These are phyloP conservation scores for Parapsyche elsis DNA, from an alignment of 1,140 invertebrate genomes.

Conservation along the genomic window DNA sequence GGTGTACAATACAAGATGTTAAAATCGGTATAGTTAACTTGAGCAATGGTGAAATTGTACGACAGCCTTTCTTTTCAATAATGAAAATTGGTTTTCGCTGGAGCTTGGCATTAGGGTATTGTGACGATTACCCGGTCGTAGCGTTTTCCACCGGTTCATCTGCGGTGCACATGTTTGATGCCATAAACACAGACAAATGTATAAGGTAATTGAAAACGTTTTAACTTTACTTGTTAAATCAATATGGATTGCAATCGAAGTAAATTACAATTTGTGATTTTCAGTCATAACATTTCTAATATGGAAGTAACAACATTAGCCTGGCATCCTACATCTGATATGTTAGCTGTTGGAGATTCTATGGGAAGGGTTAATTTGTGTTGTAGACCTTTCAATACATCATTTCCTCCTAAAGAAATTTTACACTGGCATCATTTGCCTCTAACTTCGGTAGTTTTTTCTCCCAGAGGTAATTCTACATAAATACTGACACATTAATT, in stretches of 20 bases:
- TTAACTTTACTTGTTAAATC: neutral
- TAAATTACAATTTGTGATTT: constrained; percentile 6
- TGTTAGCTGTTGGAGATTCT: constrained; percentile 59
- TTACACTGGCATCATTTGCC: constrained; percentile 67
- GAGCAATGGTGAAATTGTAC: constrained; percentile 8
- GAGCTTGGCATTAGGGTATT: constrained; percentile 60
- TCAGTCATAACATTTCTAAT: constrained; percentile 39
- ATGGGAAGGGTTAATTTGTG: constrained; percentile 61
- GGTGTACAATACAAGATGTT: constrained; percentile 7
- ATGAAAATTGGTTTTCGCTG: constrained; percentile 4
- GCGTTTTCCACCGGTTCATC: constrained; percentile 62
- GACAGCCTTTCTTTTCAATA: neutral
- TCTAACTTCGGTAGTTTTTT: constrained; percentile 61
- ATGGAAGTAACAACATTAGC: constrained; percentile 25
- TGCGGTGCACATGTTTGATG: constrained; percentile 45
- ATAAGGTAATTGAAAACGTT: neutral
- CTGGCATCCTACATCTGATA: constrained; percentile 50
- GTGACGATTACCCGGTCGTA: constrained; percentile 60
- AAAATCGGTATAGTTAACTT: constrained; percentile 24
- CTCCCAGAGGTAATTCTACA: constrained; percentile 59
- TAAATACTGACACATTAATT: neutral
- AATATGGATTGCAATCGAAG: neutral
- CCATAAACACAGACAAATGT: neutral
- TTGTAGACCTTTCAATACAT: constrained; percentile 60
- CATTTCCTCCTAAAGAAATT: constrained; percentile 59